phyloP scores from a whole-genome alignment of 2,888 invertebrate species.

The Gymnosoma rotundatum region DNA sequence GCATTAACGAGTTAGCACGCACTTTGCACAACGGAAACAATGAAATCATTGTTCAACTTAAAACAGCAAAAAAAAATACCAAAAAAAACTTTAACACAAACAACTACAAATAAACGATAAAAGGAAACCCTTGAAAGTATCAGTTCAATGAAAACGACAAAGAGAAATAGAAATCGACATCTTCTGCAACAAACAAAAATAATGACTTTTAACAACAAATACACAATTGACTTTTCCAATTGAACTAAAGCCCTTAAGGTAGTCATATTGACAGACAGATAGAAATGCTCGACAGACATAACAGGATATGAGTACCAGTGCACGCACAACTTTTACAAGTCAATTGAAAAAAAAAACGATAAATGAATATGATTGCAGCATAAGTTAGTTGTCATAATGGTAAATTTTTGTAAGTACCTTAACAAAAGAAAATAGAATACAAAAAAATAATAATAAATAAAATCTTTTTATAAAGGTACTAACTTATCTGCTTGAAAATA shows the following conservation, averaged over 20 bases:
- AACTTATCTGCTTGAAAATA: constrained; percentile 16
- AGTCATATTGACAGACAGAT: constrained; percentile 34
- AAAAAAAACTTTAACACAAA: constrained; percentile 36
- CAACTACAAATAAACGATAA: constrained; percentile 17
- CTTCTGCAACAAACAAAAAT: constrained; percentile 38
- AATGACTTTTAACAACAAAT: constrained; percentile 60
- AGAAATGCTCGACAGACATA: constrained; percentile 27
- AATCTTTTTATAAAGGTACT: not conserved
- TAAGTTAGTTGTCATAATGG: constrained; percentile 67
- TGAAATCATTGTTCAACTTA: constrained; percentile 52
- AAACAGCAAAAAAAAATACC: constrained; percentile 27
- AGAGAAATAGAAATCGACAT: constrained; percentile 1
- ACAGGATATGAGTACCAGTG: not conserved
- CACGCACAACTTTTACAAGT: constrained; percentile 46
- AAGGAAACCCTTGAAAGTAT: constrained; percentile 40
- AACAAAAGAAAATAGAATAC: not conserved
- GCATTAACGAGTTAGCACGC: constrained; percentile 61
- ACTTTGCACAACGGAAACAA: constrained; percentile 68
- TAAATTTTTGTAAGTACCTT: constrained; percentile 27
- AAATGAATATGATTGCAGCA: constrained; percentile 62
- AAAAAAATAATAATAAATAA: not conserved
- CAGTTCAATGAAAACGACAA: constrained; percentile 33
- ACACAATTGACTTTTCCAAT: constrained; percentile 67
- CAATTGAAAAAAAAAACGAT: constrained; percentile 65
- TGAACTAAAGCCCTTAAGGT: constrained; percentile 67